Evolutionary conservation across 2,888 invertebrate genomes (phyloP).

Genomic region (Andrena fulva): DNA sequence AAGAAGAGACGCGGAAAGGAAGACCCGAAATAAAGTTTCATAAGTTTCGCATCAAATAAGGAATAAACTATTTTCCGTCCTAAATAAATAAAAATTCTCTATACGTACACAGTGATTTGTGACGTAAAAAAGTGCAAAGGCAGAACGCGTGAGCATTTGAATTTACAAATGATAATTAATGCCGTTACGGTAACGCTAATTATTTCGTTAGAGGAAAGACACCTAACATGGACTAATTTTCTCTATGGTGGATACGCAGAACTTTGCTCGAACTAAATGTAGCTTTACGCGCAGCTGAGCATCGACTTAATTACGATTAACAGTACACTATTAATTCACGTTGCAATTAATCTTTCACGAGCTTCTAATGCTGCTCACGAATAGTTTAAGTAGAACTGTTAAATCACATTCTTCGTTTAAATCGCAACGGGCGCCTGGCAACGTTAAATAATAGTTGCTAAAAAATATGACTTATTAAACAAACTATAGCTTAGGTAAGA

Average conservation of each 20-base stretch:
- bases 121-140: not conserved
- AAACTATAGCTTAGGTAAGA: too few species aligned
- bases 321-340: constrained; percentile 25
- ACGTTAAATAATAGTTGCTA: too few species aligned
- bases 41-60: too few species aligned
- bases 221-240: constrained; percentile 5
- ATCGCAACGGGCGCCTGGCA: not conserved
- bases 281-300: constrained; percentile 28
- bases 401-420: not conserved
- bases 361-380: not conserved
- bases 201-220: constrained; percentile 13
- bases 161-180: constrained; percentile 16
- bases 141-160: not conserved
- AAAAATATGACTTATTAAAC: too few species aligned
- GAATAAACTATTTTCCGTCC: too few species aligned
- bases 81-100: not conserved
- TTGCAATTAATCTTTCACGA: constrained; percentile 20
- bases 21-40: too few species aligned
- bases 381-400: not conserved
- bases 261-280: constrained; percentile 34
- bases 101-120: not conserved
- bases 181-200: constrained; percentile 39
- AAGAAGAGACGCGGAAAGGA: too few species aligned
- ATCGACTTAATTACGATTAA: constrained; percentile 31
- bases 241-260: constrained; percentile 21